phyloP scores from a whole-genome alignment of 2,888 invertebrate species.

The Nymphalis polychloros region DNA sequence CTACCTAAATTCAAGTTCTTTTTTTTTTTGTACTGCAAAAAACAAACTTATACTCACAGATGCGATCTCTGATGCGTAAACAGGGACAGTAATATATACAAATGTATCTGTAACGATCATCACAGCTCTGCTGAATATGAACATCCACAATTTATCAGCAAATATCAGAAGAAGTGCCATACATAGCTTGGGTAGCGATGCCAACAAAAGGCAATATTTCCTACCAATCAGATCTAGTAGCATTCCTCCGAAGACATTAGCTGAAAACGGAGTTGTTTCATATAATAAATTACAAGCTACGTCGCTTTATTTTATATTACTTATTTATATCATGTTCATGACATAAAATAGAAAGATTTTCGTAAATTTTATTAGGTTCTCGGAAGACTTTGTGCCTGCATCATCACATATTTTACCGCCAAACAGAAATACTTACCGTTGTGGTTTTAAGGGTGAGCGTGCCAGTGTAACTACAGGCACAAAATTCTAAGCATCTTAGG shows the following conservation, averaged over 20 bases:
- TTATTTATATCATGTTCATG: neutral
- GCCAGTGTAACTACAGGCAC: no score
- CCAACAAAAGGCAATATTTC: slow-evolving; percentile 51
- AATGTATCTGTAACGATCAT: slow-evolving; percentile 45
- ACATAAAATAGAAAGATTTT: no score
- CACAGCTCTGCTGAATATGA: slow-evolving; percentile 48
- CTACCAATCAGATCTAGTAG: slow-evolving; percentile 51
- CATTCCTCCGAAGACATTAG: slow-evolving; percentile 46
- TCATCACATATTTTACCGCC: no score
- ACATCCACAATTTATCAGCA: slow-evolving; percentile 53
- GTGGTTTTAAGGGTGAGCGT: no score
- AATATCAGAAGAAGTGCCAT: slow-evolving; percentile 49
- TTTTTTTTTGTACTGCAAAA: neutral
- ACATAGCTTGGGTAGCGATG: slow-evolving; percentile 52
- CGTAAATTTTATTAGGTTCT: no score
- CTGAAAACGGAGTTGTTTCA: slow-evolving; percentile 34
- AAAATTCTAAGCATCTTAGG: no score
- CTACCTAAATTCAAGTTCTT: no score
- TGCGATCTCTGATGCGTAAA: slow-evolving; percentile 61
- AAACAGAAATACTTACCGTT: no score
- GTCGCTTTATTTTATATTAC: neutral
- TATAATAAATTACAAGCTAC: neutral
- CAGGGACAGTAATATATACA: slow-evolving; percentile 47
- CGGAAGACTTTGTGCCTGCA: no score
- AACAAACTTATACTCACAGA: slow-evolving; percentile 46